Percentiles rank a stretch among this genome's conserved stretches.
Evolutionary conservation across 2,797 vertebrate genomes (phyloP).

Genomic region (Parauchenoglanis punctatus): DNA sequence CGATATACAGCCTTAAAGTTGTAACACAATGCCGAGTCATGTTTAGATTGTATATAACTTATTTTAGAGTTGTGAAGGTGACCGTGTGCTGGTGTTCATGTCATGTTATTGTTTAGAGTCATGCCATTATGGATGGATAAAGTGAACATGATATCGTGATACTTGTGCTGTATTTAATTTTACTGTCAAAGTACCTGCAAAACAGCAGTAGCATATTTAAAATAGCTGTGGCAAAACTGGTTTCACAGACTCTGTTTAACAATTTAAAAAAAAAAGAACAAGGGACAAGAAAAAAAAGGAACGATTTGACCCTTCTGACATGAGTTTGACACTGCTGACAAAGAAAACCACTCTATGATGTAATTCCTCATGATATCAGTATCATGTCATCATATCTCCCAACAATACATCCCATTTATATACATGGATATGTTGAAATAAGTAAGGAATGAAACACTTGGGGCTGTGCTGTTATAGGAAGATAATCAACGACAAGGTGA

Average conservation of each 20-base stretch:
- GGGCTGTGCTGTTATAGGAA: no score
- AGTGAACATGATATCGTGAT: neutral
- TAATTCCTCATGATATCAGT: neutral
- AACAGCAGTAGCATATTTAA: neutral
- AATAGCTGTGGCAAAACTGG: neutral
- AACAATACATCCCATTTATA: neutral
- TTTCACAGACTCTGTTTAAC: neutral
- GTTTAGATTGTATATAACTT: neutral
- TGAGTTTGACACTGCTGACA: constrained; percentile 2
- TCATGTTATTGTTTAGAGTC: neutral
- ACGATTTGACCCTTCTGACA: no score
- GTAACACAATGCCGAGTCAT: neutral
- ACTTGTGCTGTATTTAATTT: neutral
- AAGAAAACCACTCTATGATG: neutral
- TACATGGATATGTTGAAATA: neutral
- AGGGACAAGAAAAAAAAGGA: neutral
- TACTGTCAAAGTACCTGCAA: neutral
- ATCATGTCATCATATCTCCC: neutral
- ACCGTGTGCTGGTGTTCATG: neutral
- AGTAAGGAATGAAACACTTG: no score
- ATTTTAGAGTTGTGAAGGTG: neutral
- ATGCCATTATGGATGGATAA: neutral
- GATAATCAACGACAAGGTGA: neutral
- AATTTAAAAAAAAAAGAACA: neutral
- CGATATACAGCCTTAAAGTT: neutral